Conservation (phyloP, 2,888 invertebrate genomes). For the Eupsilia transversa region DNA sequence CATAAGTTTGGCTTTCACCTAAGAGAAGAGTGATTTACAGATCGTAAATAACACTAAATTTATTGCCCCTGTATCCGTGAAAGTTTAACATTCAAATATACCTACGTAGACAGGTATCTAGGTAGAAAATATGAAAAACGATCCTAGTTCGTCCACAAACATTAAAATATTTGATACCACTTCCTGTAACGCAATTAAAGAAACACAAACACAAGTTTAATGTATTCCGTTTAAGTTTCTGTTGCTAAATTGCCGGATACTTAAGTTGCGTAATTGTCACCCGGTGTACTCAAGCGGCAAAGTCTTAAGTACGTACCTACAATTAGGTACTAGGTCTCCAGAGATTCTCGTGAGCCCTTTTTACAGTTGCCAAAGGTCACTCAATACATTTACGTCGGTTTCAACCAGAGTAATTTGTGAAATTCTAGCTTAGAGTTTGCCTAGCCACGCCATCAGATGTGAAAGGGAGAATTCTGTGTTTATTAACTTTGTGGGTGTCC, state of each 20-base stretch:
- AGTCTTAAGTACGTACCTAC: conserved; percentile 62
- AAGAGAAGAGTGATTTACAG: conserved; percentile 26
- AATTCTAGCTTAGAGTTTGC: conserved; percentile 72
- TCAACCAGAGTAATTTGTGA: conserved; percentile 71
- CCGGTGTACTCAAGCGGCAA: conserved; percentile 35
- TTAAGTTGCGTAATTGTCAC: conserved; percentile 56
- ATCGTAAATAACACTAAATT: conserved; percentile 31
- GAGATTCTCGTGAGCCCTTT: conserved; percentile 70
- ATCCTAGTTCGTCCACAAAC: not conserved
- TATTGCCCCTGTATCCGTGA: not conserved
- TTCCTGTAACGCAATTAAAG: conserved; percentile 8
- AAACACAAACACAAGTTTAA: conserved; percentile 38
- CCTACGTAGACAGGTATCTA: not conserved
- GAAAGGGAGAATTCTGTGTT: conserved; percentile 64
- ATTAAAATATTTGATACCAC: not conserved
- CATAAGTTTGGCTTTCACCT: conserved; percentile 22
- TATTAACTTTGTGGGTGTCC: conserved; percentile 69
- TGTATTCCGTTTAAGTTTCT: conserved; percentile 40
- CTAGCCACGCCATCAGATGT: conserved; percentile 61
- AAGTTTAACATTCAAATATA: not conserved
- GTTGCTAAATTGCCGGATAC: conserved; percentile 47
- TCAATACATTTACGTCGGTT: conserved; percentile 70
- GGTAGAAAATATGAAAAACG: not conserved
- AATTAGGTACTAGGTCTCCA: conserved; percentile 65
- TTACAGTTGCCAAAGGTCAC: conserved; percentile 68